phyloP scores from a whole-genome alignment of 2,113 vertebrate genomes.

The Alces alces region DNA sequence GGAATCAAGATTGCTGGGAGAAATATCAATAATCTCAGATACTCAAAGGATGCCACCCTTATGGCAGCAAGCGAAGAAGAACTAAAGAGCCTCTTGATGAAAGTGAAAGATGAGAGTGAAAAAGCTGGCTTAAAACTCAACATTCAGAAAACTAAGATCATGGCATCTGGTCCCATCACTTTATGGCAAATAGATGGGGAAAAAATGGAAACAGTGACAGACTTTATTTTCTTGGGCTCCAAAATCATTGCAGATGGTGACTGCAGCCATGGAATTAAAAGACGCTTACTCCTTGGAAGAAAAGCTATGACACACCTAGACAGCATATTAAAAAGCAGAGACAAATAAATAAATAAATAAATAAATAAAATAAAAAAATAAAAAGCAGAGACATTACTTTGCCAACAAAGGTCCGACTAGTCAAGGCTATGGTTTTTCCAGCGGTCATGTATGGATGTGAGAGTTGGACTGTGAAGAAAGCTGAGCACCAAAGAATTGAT shows the following conservation, averaged over 20 bases:
- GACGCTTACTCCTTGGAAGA: background rate
- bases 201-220: background rate
- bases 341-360: too few species aligned
- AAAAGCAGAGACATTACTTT: background rate
- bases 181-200: background rate
- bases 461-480: background rate
- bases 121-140: background rate
- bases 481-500: accelerated
- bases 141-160: background rate
- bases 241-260: background rate
- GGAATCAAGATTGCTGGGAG: background rate
- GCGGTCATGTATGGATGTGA: background rate
- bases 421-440: background rate
- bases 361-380: too few species aligned
- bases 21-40: background rate
- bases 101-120: background rate
- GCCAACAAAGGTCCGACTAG: background rate
- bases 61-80: background rate
- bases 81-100: background rate
- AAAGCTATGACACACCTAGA: background rate
- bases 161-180: background rate
- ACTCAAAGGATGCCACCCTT: background rate
- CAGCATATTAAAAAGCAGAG: background rate
- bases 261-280: background rate
- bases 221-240: background rate